phyloP scores from a whole-genome alignment of 2,113 vertebrate species.

The Leptosomus discolor region DNA sequence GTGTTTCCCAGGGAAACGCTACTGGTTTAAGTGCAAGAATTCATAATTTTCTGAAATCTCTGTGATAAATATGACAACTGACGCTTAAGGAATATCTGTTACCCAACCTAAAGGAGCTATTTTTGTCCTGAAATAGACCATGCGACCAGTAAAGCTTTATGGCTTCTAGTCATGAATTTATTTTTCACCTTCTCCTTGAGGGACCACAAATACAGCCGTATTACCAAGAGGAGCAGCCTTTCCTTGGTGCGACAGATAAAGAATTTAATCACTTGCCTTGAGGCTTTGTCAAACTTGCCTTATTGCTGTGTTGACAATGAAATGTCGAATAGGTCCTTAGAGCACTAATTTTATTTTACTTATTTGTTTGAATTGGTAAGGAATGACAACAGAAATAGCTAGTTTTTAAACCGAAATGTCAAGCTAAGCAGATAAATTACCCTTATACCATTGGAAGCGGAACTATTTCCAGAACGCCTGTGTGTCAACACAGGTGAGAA shows the following conservation, averaged over 20 bases:
- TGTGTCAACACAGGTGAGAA: background rate
- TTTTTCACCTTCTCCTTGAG: constrained; percentile 34
- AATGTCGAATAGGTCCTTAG: background rate
- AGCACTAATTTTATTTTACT: background rate
- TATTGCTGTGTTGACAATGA: constrained; percentile 5
- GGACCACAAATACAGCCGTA: background rate
- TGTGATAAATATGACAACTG: background rate
- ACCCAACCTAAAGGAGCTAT: background rate
- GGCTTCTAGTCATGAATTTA: background rate
- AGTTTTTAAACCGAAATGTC: background rate
- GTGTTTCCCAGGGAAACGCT: background rate
- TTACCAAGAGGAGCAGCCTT: background rate
- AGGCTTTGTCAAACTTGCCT: constrained; percentile 12
- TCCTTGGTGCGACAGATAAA: constrained; percentile 16
- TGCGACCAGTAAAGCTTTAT: background rate
- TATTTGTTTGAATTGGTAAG: background rate
- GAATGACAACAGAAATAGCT: background rate
- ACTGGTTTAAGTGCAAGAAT: background rate
- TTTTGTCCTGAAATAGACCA: background rate
- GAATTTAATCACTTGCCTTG: constrained; percentile 17
- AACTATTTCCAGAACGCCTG: background rate
- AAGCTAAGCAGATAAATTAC: background rate
- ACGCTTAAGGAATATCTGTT: background rate
- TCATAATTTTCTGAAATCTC: background rate
- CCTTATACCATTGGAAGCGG: background rate